Percentiles rank a stretch among this genome's conserved stretches.
phyloP scores from a whole-genome alignment of 2,113 vertebrate species.

The Nothoprocta pentlandii region DNA sequence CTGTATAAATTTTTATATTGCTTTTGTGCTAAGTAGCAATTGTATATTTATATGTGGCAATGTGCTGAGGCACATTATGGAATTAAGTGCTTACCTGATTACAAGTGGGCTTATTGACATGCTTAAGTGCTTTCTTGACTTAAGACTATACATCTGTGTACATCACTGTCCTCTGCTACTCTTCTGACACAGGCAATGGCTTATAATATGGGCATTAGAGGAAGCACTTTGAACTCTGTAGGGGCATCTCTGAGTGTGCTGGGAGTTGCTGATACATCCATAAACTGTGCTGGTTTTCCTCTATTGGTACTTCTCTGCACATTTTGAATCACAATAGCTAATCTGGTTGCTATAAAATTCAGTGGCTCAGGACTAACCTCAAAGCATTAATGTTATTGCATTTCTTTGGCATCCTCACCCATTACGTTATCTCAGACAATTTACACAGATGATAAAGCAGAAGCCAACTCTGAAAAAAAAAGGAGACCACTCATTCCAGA shows the following conservation, averaged over 20 bases:
- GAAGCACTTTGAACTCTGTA: not conserved
- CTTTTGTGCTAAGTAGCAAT: conserved; percentile 20
- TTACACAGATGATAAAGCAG: not conserved
- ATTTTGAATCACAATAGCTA: conserved; percentile 71
- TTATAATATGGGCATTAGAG: not conserved
- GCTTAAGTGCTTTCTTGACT: not conserved
- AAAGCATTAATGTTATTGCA: not conserved
- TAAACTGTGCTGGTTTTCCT: conserved; percentile 14
- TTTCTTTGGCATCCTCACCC: not conserved
- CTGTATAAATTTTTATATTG: not conserved
- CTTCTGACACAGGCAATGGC: not conserved
- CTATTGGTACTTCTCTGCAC: conserved; percentile 60
- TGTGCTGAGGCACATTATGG: not conserved
- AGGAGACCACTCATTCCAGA: not conserved
- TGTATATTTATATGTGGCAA: not conserved
- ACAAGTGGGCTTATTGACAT: not conserved
- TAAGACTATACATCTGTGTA: not conserved
- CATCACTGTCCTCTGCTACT: not conserved
- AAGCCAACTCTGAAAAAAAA: conserved; percentile 2
- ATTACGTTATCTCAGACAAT: not conserved
- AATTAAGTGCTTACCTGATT: not conserved
- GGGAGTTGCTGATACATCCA: conserved; percentile 31
- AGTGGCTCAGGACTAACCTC: not conserved
- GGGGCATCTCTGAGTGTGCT: conserved; percentile 77
- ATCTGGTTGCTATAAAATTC: not conserved